phyloP scores from a whole-genome alignment of 2,797 vertebrate genomes.

The Peromyscus aztecus region DNA sequence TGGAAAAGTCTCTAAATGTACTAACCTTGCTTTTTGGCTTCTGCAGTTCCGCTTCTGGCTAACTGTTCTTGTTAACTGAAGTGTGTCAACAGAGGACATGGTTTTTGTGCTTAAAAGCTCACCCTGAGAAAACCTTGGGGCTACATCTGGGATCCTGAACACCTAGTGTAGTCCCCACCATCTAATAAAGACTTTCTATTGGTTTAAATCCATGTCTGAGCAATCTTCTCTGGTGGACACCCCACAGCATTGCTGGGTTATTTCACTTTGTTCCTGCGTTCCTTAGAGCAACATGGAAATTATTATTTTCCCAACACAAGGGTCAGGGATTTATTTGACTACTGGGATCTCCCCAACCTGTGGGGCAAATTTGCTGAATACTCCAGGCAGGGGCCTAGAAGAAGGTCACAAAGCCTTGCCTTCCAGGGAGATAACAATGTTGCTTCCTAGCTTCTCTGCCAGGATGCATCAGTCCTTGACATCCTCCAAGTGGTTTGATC shows the following conservation, averaged over 20 bases:
- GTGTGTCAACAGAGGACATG: not conserved
- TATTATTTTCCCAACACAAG: not conserved
- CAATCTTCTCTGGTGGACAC: not conserved
- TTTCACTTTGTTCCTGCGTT: not conserved
- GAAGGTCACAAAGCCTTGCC: not conserved
- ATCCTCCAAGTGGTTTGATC: conserved; percentile 88
- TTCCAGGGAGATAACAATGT: not conserved
- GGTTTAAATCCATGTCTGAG: not conserved
- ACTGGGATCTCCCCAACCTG: not conserved
- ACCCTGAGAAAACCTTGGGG: not conserved
- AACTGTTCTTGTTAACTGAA: not conserved
- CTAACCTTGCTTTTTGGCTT: not conserved
- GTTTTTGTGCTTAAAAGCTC: not conserved
- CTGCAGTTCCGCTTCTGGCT: not conserved
- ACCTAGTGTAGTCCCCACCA: not conserved
- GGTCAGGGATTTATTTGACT: not conserved
- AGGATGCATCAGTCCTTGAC: not conserved
- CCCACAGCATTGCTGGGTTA: not conserved
- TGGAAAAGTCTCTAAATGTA: not conserved
- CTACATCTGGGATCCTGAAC: not conserved
- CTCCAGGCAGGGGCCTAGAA: conserved; percentile 70
- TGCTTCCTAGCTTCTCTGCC: not conserved
- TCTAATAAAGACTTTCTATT: not conserved
- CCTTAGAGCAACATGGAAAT: not conserved
- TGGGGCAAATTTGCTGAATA: conserved; percentile 60